Percentiles rank a stretch among this genome's conserved stretches.
These are phyloP conservation scores for Aphrophora alni DNA, from an alignment of 2,888 invertebrate species.

Conservation along the genomic window DNA sequence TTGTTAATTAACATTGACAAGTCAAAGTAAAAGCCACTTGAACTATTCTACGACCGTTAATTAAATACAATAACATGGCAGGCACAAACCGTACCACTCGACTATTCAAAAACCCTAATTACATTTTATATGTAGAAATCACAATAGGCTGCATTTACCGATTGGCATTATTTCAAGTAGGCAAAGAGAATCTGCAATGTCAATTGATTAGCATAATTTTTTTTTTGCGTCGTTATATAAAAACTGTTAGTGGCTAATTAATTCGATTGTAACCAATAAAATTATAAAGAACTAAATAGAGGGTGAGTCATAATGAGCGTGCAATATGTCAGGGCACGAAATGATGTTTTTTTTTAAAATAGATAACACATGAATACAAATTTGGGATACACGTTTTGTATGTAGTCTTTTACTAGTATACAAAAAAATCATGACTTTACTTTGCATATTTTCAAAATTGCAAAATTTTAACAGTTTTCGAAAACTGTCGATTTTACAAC, in stretches of 20 bases:
- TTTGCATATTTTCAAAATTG: no score
- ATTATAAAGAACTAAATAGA: no score
- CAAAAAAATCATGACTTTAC: no score
- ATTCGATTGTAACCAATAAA: background rate
- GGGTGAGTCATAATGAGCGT: no score
- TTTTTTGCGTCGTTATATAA: background rate
- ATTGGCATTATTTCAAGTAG: background rate
- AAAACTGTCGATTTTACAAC: no score
- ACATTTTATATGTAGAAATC: background rate
- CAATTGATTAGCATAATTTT: background rate
- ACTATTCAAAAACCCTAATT: background rate
- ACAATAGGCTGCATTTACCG: background rate
- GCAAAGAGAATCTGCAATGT: background rate
- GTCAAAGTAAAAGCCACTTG: background rate
- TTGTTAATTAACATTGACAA: conserved; percentile 1
- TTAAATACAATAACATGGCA: background rate
- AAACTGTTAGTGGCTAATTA: background rate
- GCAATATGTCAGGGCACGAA: no score
- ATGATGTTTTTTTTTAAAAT: no score
- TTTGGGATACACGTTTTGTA: no score
- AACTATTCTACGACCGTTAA: background rate
- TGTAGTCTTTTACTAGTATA: no score
- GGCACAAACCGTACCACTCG: background rate
- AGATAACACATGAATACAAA: no score
- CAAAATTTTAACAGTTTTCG: no score